Conservation (phyloP, 2,113 vertebrate species). For the Emydura subglobosa region DNA sequence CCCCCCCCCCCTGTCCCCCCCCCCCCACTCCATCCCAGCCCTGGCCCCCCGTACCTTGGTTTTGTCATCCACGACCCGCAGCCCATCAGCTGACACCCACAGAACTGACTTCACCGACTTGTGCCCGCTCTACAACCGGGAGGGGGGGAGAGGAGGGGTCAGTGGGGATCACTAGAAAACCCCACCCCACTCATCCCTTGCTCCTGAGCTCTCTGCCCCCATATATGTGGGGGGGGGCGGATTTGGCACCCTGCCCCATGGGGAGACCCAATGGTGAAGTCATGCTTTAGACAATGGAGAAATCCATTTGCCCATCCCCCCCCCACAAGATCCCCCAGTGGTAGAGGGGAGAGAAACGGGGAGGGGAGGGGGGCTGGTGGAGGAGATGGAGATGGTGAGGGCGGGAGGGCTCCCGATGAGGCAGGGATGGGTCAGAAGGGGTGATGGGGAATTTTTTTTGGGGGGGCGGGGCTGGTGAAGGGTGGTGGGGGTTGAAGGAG, state of each 20-base stretch:
- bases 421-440: background rate
- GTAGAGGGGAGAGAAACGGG: background rate
- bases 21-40: background rate
- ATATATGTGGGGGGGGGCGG: too few relatives aligned
- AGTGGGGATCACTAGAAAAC: background rate
- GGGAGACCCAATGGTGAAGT: too few relatives aligned
- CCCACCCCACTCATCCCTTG: background rate
- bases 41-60: constrained; percentile 85
- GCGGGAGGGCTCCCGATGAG: too few relatives aligned
- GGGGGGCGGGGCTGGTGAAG: background rate
- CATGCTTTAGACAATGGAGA: background rate
- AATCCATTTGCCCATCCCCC: too few relatives aligned
- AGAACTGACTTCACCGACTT: constrained; percentile 92
- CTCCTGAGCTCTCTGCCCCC: background rate
- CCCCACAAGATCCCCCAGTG: too few relatives aligned
- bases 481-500: too few relatives aligned
- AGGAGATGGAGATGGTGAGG: background rate
- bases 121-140: constrained; percentile 84
- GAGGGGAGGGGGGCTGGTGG: too few relatives aligned
- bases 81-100: constrained; percentile 93
- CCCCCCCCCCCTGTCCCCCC: constrained; percentile 55
- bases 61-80: constrained; percentile 94
- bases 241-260: background rate
- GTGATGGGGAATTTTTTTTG: background rate
- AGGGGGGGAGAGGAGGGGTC: background rate